Evolutionary conservation across 2,113 vertebrate genomes (phyloP).

Genomic region (Centropristis striata): DNA sequence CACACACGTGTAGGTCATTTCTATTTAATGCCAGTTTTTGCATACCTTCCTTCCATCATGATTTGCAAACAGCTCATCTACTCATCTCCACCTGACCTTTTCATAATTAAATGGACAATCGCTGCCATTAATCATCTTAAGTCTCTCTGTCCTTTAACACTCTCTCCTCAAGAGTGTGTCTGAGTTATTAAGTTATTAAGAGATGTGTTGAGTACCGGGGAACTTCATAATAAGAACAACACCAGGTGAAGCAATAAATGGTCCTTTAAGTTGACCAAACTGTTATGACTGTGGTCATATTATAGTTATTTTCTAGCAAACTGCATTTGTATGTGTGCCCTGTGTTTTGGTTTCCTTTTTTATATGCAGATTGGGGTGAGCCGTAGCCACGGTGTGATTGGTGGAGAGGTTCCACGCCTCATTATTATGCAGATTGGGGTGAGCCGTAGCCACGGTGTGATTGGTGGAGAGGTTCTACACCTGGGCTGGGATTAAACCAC

Average conservation of each 20-base stretch:
- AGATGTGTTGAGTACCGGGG: background rate
- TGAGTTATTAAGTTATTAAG: background rate
- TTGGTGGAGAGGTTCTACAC: no score
- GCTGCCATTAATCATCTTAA: conserved; percentile 31
- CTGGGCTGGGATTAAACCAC: no score
- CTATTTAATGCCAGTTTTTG: conserved; percentile 52
- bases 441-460: no score
- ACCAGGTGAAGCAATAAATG: background rate
- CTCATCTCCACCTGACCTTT: conserved; percentile 65
- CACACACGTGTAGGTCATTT: conserved; percentile 23
- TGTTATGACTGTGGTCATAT: no score
- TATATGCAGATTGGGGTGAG: no score
- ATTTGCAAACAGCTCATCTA: conserved; percentile 22
- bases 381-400: no score
- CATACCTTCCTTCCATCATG: conserved; percentile 41
- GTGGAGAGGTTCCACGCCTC: no score
- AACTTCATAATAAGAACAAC: conserved; percentile 20
- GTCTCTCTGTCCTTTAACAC: conserved; percentile 35
- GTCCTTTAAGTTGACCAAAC: background rate
- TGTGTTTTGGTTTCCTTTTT: no score
- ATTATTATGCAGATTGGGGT: no score
- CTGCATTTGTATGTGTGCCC: no score
- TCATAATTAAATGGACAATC: conserved; percentile 47
- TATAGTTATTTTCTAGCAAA: no score
- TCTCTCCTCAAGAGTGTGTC: background rate